Base-by-base conservation (phyloP, 2,888 invertebrate species). In the Hemithea aestivaria region DNA sequence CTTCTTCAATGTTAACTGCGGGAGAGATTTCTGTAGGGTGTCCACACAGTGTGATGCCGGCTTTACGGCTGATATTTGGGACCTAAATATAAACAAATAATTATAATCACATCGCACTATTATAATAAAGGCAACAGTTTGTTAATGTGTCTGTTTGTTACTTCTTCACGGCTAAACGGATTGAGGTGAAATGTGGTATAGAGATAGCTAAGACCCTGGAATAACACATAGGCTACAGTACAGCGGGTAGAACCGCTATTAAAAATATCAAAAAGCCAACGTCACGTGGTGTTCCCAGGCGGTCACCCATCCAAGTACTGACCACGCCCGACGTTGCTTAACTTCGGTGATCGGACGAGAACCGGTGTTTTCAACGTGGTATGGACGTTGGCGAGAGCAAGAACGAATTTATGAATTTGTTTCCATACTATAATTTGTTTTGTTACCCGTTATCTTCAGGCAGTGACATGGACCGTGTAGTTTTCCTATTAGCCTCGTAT, bases 301-400 rank as follows among this genome's bases (percentile, higher is more conserved):
- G 78, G 80, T 81, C 82, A 81, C 81, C 80, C 82, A 82, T 81
- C 80, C 78, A 83, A 81, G 81, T 82, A 83, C 81, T 82, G 76
- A 82, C 74, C 74, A 63, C 80, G 80, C 80, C 81, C 80, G 75
- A 81, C 71, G 81, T 77, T 80, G 79, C 79, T 81, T 83, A 76
- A 81, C 79, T 81, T 81, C 81, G 79, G 82, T 83, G 81, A 82
- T 83, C 82, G 80, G 81, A 82, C 79, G 80, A 82, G 79, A 81
- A 77, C 78, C 80, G 56, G 56, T 70, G 66, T 70, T 53, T 66
- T 67, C 71, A 74, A 68, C 70, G 61, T 73, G 62, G 70, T 70
- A 70, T 73, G 70, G 65, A 69, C 67, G 68, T 71, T 72, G 68
- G 65, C 69, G 16, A 16, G 16, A 16, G n/a, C n/a, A n/a, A n/a